Evolutionary conservation across 2,888 invertebrate genomes (phyloP).

Genomic region (Dryococelus australis): DNA sequence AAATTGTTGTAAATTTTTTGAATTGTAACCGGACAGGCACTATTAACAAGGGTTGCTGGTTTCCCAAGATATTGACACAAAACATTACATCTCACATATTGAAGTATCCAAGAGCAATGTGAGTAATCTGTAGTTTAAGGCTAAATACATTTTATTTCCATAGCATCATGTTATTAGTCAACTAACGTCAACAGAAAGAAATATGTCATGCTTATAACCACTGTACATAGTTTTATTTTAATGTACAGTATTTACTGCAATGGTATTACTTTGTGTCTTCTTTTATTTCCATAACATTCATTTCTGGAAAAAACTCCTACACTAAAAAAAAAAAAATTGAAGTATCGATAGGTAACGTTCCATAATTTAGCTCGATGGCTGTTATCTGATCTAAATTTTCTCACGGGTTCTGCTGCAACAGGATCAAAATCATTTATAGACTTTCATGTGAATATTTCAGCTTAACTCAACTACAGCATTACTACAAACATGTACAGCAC

Average conservation of each 20-base stretch:
- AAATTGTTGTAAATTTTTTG: not conserved
- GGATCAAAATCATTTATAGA: not conserved
- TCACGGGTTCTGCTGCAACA: not conserved
- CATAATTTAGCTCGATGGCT: not conserved
- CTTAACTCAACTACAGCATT: not conserved
- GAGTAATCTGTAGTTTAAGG: constrained; percentile 16
- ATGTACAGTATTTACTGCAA: constrained; percentile 16
- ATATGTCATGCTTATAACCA: constrained; percentile 8
- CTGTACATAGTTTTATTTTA: not conserved
- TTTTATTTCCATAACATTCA: not conserved
- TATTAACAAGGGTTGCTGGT: not conserved
- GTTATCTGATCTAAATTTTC: not conserved
- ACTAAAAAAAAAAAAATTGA: not conserved
- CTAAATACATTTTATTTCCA: not conserved
- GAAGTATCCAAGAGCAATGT: constrained; percentile 2
- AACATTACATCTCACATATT: not conserved
- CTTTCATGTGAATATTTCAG: not conserved
- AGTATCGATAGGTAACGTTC: not conserved
- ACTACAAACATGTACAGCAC: not conserved
- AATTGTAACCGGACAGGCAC: not conserved
- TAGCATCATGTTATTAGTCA: constrained; percentile 16
- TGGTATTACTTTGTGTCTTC: not conserved
- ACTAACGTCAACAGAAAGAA: constrained; percentile 8
- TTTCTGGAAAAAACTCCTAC: not conserved
- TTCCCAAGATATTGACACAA: not conserved